Percentiles rank a stretch among this genome's conserved stretches.
phyloP scores from a whole-genome alignment of 2,888 invertebrate species.

The Diplolepis rosae region DNA sequence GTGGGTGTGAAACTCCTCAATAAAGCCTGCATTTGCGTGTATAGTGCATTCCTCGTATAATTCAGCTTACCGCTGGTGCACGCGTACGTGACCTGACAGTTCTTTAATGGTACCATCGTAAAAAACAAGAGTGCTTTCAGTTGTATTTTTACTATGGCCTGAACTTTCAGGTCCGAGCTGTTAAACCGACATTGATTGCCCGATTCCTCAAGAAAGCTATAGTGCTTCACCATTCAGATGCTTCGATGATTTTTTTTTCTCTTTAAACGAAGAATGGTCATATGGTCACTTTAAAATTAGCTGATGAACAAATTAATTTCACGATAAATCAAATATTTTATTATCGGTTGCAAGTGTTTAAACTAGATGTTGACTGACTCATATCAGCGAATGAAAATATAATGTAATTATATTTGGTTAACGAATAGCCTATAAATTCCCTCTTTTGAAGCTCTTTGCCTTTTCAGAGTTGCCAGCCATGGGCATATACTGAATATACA shows the following conservation, averaged over 20 bases:
- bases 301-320: no score
- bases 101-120: constrained; percentile 18
- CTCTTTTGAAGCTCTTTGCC: background rate
- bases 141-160: constrained; percentile 1
- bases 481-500: background rate
- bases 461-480: background rate
- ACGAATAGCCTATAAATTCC: background rate
- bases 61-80: constrained; percentile 46
- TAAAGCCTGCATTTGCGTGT: constrained; percentile 61
- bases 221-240: background rate
- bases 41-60: constrained; percentile 62
- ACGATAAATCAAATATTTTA: no score
- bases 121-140: constrained; percentile 29
- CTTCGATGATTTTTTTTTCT: background rate
- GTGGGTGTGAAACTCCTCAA: constrained; percentile 45
- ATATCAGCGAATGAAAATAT: no score
- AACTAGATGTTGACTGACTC: no score
- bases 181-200: constrained; percentile 24
- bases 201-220: background rate
- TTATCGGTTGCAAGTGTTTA: no score
- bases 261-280: no score
- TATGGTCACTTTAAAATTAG: no score
- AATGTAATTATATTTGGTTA: background rate
- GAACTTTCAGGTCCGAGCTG: constrained; percentile 9
- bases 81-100: constrained; percentile 41